Evolutionary conservation across 2,113 vertebrate genomes (phyloP), one percentile per base, ranked within the genome.

Genomic region (Rafetus swinhoei): DNA sequence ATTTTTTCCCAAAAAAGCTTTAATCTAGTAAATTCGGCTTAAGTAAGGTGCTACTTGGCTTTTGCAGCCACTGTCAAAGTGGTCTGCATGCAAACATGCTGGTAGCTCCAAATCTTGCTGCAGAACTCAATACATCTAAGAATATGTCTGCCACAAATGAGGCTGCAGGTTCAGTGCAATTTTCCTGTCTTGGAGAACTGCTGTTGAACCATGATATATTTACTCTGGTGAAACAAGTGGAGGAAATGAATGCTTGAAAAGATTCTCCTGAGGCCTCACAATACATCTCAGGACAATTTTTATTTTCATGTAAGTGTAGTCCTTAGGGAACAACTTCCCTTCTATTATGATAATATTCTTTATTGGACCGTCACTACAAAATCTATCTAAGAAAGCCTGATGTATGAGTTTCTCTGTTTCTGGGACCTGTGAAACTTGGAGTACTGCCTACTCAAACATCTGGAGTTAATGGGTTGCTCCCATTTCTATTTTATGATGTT

Each of bases 11-110:
- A 76, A 81, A 14, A 45, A 82, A 88, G 6, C 13, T 90, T 96
- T 88, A 83, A 62, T 54, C 29, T 39, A 90, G 39, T 54, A 87
- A 60, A 86, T 22, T n/a, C 22, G 79, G 13, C 27, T 90, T 90
- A 95, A 95, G 39, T 7, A 27, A 91, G 27, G 80, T 35, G 82
- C 56, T 83, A 6, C 59, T 85, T 83, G 69, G 53, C 35, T 91
- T 93, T 90, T 90, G 69, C 24, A 91, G 86, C 86, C 76, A 69
- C 74, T 89, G 81, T 74, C 86, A 95, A 86, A 91, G 45, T 72
- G 87, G 74, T 84, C 90, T 86, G 35, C 65, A 90, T 21, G 24
- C 35, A 93, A 89, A 93, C 8, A 86, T n/a, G 56, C 21, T 39
- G 62, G 57, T 13, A 88, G 53, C 25, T 79, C 15, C 7, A 2